phyloP scores from a whole-genome alignment of 1,140 invertebrate species.

The Arctopsyche grandis region DNA sequence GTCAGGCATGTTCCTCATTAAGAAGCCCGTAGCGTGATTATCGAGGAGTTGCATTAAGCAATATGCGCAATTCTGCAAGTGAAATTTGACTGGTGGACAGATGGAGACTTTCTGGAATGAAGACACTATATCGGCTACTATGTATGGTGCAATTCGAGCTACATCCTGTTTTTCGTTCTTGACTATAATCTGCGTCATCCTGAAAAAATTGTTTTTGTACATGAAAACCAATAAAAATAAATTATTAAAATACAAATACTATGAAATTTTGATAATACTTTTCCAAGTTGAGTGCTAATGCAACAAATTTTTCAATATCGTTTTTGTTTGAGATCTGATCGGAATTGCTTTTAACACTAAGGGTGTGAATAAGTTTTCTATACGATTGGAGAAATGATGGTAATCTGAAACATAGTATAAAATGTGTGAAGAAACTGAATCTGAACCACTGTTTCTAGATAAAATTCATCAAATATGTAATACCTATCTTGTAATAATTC shows the following conservation, averaged over 20 bases:
- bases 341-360: conserved; percentile 32
- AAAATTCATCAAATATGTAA: background rate
- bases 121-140: conserved; percentile 47
- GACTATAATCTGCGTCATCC: conserved; percentile 45
- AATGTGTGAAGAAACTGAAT: too few species aligned
- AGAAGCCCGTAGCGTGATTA: conserved; percentile 42
- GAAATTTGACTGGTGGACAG: conserved; percentile 44
- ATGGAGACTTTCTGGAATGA: conserved; percentile 40
- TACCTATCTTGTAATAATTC: conserved; percentile 51
- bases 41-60: conserved; percentile 43
- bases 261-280: conserved; percentile 37
- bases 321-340: conserved; percentile 28
- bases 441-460: too few species aligned
- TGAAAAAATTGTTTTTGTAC: conserved; percentile 25
- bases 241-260: background rate
- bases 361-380: conserved; percentile 37
- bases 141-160: conserved; percentile 38
- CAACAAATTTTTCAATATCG: conserved; percentile 43
- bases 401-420: conserved; percentile 41
- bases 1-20: conserved; percentile 46
- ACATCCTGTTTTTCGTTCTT: conserved; percentile 47
- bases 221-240: background rate
- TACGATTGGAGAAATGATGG: conserved; percentile 46
- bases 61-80: conserved; percentile 44
- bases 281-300: conserved; percentile 37